phyloP scores from a whole-genome alignment of 2,888 invertebrate species.

The Chloroclysta siterata region DNA sequence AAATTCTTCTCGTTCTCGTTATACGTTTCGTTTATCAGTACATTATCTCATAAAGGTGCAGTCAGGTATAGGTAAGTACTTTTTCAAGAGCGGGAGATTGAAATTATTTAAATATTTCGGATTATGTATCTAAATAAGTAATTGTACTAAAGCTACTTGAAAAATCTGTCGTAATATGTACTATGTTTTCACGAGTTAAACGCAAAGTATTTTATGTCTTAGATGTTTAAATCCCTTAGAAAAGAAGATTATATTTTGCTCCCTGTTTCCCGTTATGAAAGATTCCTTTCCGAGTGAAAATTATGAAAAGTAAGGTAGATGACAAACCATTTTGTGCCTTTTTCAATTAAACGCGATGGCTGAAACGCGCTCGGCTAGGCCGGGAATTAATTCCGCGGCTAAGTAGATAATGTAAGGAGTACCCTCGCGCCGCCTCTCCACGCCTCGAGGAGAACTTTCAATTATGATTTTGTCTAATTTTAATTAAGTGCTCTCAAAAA shows the following conservation, averaged over 20 bases:
- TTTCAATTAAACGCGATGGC: conserved; percentile 71
- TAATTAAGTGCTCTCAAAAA: conserved; percentile 85
- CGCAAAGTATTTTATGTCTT: too few relatives aligned
- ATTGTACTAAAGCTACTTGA: too few relatives aligned
- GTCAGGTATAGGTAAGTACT: too few relatives aligned
- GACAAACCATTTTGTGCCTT: conserved; percentile 69
- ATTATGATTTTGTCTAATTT: conserved; percentile 85
- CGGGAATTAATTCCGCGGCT: conserved; percentile 79
- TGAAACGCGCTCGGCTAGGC: conserved; percentile 56
- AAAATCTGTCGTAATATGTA: too few relatives aligned
- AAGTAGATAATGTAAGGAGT: conserved; percentile 82
- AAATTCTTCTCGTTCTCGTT: conserved; percentile 21
- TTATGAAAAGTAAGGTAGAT: conserved; percentile 40
- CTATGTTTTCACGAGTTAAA: too few relatives aligned
- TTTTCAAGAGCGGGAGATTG: too few relatives aligned
- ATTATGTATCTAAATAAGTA: too few relatives aligned
- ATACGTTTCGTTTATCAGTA: not conserved
- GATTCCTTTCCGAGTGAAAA: not conserved
- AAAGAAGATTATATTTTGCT: not conserved
- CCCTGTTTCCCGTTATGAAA: not conserved
- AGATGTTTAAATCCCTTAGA: not conserved
- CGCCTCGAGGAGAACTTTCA: conserved; percentile 85
- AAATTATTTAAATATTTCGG: too few relatives aligned
- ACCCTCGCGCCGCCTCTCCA: conserved; percentile 75
- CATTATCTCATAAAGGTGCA: not conserved